Evolutionary conservation across 1,140 invertebrate genomes (phyloP), one percentile per base, ranked within the genome.

Genomic region (Drosophila kurseongensis): DNA sequence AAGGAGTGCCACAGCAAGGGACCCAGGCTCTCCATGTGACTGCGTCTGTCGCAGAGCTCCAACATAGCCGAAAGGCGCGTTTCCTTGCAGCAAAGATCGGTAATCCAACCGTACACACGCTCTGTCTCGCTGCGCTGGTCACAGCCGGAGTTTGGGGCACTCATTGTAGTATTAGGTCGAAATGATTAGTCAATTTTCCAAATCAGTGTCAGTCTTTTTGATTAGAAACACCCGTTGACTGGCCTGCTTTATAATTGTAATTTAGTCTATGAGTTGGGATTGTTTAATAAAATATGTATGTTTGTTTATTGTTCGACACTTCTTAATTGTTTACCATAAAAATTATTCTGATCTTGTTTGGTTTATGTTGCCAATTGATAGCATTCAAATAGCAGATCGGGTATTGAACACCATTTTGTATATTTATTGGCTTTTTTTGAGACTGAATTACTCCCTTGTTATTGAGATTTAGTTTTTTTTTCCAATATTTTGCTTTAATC

Each of bases 1-100:
- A 71, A 77, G 4, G 66, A 51, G n/a, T 78, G 58, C 75, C 75
- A 78, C 1, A 78, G 57, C 40, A 78, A 10, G 7, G 55, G 58
- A 10, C 75, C 75, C 18, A 78, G 32, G 5, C 36, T 60, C 13
- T 41, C 40, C 6, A 78, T 32, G 9, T 45, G 18, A 13, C 27
- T 16, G 13, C 75, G 74, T 5, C 66, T 44, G 14, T 78, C 75
- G n/a, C 48, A 63, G 13, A 78, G 75, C 52, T 77, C 75, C 29
- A 63, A 12, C 58, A 78, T 77, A 18, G 75, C 75, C 14, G n/a
- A n/a, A 0, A 59, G 55, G 4, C 72, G 60, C 0, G 27, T 27
- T 5, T 76, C 61, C 55, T 67, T 58, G 23, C 36, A 48, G 55
- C 74, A 75, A 12, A 76, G 63, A 27, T 76, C 42, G 2, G 54